Base-by-base conservation (phyloP, 2,888 invertebrate genomes). In the Trichopria drosophilae region DNA sequence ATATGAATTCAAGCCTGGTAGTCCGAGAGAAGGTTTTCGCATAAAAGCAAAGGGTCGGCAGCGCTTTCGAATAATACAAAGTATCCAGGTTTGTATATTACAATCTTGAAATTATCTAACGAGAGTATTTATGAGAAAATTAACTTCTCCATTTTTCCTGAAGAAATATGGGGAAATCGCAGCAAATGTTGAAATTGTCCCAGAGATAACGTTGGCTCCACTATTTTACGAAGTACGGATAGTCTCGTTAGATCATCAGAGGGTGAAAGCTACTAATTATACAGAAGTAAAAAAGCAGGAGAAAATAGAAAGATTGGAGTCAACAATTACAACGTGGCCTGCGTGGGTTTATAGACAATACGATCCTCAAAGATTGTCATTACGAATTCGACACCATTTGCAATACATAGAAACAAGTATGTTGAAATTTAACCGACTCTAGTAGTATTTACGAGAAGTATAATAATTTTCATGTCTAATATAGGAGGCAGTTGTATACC, bases 31-130 rank as follows among this genome's bases (percentile, higher is more conserved):
- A 19, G 81, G 80, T 29, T 76, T 87, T n/a, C 80, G 83, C 19
- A 78, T 87, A 12, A 86, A 86, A 74, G 89, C 90, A 0, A 84
- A 84, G 66, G 90, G 88, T 0, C 75, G 90, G 39, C 90, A 91
- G 69, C 78, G 91, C 52, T 90, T 91, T 70, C 78, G 80, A 63
- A 76, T 88, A 36, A 62, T 84, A 2, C 76, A 78, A 19, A 68
- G 73, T 23, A 70, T 55, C 12, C 55, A 64, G 58, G 65, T 66
- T 39, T 22, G n/a, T 32, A 48, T 23, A 15, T n/a, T n/a, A n/a
- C n/a, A n/a, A n/a, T n/a, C n/a, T n/a, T 19, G 6, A 15, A 28
- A 26, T 16, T 35, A 13, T 15, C 6, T 28, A 9, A 19, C 18
- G 16, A 18, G n/a, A 19, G 29, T 15, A 12, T 9, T 10, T 26